Percentiles rank a stretch among this genome's conserved stretches.
Evolutionary conservation across 2,797 vertebrate species (phyloP).

Genomic region (Lutjanus campechanus): DNA sequence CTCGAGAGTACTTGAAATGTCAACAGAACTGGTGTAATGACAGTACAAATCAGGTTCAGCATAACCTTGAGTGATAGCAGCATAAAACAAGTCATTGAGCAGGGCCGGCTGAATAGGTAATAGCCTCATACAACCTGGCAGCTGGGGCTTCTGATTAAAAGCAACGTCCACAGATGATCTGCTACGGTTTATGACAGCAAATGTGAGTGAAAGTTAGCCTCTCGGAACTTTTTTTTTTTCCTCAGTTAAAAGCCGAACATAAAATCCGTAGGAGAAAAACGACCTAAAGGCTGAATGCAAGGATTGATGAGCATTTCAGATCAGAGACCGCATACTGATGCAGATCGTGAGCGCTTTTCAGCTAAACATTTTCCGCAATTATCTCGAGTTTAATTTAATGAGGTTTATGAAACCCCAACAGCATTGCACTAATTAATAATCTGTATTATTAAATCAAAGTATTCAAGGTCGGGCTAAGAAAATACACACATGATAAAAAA

Average conservation of each 20-base stretch:
- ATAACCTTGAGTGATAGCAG: slow-evolving; percentile 66
- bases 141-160: slow-evolving; percentile 57
- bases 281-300: slow-evolving; percentile 9
- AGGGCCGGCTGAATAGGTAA: slow-evolving; percentile 48
- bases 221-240: slow-evolving; percentile 1
- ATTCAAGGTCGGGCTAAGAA: slow-evolving; percentile 10
- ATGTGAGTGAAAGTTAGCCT: slow-evolving; percentile 32
- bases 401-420: not conserved
- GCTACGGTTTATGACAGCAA: slow-evolving; percentile 22
- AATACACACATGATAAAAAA: not conserved
- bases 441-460: slow-evolving; percentile 52
- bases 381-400: slow-evolving; percentile 34
- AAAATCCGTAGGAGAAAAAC: slow-evolving; percentile 23
- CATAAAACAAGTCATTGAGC: slow-evolving; percentile 67
- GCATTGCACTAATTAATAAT: slow-evolving; percentile 34
- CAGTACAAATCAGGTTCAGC: slow-evolving; percentile 55
- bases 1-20: slow-evolving; percentile 62
- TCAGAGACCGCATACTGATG: slow-evolving; percentile 10
- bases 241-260: slow-evolving; percentile 9
- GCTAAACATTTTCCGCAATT: slow-evolving; percentile 28
- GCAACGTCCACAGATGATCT: slow-evolving; percentile 37
- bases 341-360: not conserved
- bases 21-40: slow-evolving; percentile 59
- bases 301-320: not conserved
- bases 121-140: slow-evolving; percentile 51